A percentile compares a stretch with the other conserved stretches of the same genome.
phyloP scores from a whole-genome alignment of 2,888 invertebrate genomes.

The Agrotis ipsilon region DNA sequence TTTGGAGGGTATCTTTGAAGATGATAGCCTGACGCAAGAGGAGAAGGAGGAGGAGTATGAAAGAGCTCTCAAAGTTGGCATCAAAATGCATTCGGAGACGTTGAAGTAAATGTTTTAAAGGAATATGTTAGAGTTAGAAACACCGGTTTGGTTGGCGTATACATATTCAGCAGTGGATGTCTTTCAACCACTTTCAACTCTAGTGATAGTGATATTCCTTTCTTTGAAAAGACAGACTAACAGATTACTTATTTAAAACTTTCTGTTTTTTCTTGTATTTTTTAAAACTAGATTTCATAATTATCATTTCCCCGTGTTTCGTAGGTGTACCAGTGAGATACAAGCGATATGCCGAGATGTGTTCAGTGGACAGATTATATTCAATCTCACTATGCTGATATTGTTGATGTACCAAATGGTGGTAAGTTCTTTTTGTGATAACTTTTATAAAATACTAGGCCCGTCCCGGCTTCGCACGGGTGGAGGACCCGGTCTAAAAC shows the following conservation, averaged over 20 bases:
- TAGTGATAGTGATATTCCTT: too few species aligned
- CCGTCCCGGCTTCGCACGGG: too few species aligned
- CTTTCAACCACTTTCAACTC: too few species aligned
- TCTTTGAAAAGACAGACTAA: too few species aligned
- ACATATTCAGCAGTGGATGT: too few species aligned
- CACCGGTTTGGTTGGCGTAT: neutral
- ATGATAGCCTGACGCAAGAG: slow-evolving; percentile 45
- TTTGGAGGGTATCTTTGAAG: slow-evolving; percentile 58
- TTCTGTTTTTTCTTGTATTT: too few species aligned
- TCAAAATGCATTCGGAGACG: slow-evolving; percentile 70
- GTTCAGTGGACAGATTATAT: slow-evolving; percentile 74
- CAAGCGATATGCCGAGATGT: slow-evolving; percentile 70
- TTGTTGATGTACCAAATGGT: slow-evolving; percentile 69
- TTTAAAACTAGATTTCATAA: too few species aligned
- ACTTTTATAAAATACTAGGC: too few species aligned
- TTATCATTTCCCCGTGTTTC: slow-evolving; percentile 14
- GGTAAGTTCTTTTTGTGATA: slow-evolving; percentile 55
- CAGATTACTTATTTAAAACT: too few species aligned
- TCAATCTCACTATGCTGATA: slow-evolving; percentile 66
- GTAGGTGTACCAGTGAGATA: slow-evolving; percentile 71
- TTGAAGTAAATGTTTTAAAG: slow-evolving; percentile 32
- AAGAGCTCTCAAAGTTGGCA: slow-evolving; percentile 72
- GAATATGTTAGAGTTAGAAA: neutral
- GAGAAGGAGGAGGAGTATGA: slow-evolving; percentile 74
- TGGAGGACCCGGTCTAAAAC: too few species aligned